phyloP scores from a whole-genome alignment of 2,797 vertebrate species.

The Chaunax sp. region DNA sequence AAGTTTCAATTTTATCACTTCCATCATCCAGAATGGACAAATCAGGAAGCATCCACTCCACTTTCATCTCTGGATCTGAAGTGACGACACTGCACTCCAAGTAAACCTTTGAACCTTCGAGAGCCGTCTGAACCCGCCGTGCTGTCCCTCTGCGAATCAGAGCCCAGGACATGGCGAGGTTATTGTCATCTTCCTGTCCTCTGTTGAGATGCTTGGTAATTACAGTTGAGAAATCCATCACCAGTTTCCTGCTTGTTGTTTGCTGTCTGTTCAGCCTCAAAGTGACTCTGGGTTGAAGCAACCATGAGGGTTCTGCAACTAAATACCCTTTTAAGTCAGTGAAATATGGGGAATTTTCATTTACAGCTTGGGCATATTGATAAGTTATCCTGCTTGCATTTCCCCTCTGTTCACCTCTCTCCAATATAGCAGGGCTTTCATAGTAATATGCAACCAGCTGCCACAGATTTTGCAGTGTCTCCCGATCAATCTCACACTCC shows the following conservation, averaged over 20 bases:
- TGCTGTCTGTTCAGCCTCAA: slow-evolving; percentile 84
- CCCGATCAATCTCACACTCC: slow-evolving; percentile 86
- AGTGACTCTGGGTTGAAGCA: slow-evolving; percentile 84
- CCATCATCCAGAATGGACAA: slow-evolving; percentile 74
- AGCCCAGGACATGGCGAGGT: slow-evolving; percentile 75
- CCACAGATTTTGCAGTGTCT: slow-evolving; percentile 85
- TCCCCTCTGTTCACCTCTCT: slow-evolving; percentile 73
- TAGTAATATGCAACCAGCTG: slow-evolving; percentile 87
- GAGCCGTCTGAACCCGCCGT: slow-evolving; percentile 70
- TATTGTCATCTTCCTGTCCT: slow-evolving; percentile 41
- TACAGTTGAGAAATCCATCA: slow-evolving; percentile 83
- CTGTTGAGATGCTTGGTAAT: slow-evolving; percentile 74
- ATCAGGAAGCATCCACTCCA: slow-evolving; percentile 86
- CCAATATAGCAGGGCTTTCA: slow-evolving; percentile 84
- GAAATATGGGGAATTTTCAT: slow-evolving; percentile 85
- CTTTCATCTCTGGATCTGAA: slow-evolving; percentile 69
- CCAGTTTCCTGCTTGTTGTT: slow-evolving; percentile 85
- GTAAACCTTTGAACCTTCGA: slow-evolving; percentile 77
- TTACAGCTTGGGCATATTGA: slow-evolving; percentile 80
- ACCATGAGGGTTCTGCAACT: slow-evolving; percentile 82
- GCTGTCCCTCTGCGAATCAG: slow-evolving; percentile 73
- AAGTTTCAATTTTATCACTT: slow-evolving; percentile 63
- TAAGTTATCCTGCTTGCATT: slow-evolving; percentile 78
- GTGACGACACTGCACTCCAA: slow-evolving; percentile 76
- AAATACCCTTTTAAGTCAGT: slow-evolving; percentile 87